Conservation (phyloP, 2,797 vertebrate species). For the Melanogrammus aeglefinus region DNA sequence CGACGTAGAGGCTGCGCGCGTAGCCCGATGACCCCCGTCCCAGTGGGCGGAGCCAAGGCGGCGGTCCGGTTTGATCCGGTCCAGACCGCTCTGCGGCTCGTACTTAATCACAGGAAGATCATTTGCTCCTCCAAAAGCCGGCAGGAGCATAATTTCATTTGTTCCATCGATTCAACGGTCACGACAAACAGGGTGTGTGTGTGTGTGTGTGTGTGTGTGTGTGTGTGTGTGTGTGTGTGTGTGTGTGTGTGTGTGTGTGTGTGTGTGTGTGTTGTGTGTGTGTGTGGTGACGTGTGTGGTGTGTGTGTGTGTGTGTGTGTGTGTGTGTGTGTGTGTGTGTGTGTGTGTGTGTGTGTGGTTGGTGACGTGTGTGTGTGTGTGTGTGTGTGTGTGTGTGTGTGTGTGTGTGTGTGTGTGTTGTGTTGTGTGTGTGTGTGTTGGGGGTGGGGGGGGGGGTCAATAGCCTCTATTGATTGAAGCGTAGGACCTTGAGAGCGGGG, state of each 20-base stretch:
- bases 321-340: conserved; percentile 20
- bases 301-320: conserved; percentile 3
- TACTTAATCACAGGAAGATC: conserved; percentile 73
- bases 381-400: conserved; percentile 1
- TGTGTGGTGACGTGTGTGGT: conserved; percentile 1
- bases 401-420: conserved; percentile 23
- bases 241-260: conserved; percentile 3
- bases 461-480: conserved; percentile 68
- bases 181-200: conserved; percentile 49
- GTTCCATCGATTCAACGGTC: conserved; percentile 73
- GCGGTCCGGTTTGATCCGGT: conserved; percentile 34
- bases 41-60: not conserved
- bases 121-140: conserved; percentile 63
- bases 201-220: not conserved
- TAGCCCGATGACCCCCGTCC: no score
- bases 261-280: conserved; percentile 17
- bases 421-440: conserved; percentile 7
- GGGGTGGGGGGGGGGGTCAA: conserved; percentile 53
- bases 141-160: conserved; percentile 75
- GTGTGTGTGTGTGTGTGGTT: conserved; percentile 7
- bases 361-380: not conserved
- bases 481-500: conserved; percentile 72
- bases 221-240: conserved; percentile 22
- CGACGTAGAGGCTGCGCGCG: not conserved
- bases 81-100: conserved; percentile 63